These are phyloP conservation scores for Leptura quadrifasciata DNA, from an alignment of 2,888 invertebrate species.

Conservation along the genomic window DNA sequence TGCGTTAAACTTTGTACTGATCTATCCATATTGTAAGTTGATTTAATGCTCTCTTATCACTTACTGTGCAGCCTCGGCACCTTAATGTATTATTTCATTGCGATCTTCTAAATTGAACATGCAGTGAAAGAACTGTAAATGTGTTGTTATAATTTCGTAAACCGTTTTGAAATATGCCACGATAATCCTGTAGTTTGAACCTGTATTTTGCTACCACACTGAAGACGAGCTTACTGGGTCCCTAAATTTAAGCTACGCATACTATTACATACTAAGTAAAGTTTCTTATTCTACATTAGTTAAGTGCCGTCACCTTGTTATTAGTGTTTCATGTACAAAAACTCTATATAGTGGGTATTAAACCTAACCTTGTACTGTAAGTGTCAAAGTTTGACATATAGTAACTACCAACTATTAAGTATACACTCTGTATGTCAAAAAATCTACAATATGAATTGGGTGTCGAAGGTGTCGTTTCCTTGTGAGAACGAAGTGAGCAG, in stretches of 20 bases:
- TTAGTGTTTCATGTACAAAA: constrained; percentile 73
- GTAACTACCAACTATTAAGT: constrained; percentile 69
- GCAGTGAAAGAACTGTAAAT: constrained; percentile 23
- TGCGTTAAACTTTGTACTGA: neutral
- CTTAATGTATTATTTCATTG: constrained; percentile 28
- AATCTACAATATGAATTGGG: constrained; percentile 61
- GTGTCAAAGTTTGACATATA: constrained; percentile 68
- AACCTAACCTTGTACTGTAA: constrained; percentile 72
- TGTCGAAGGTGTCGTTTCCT: constrained; percentile 46
- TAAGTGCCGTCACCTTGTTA: constrained; percentile 73
- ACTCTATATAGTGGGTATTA: constrained; percentile 69
- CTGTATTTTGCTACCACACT: constrained; percentile 72
- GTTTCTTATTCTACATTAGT: constrained; percentile 71
- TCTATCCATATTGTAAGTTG: too few species aligned
- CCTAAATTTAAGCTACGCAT: constrained; percentile 65
- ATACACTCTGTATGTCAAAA: constrained; percentile 66
- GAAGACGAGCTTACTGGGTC: constrained; percentile 69
- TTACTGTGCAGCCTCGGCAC: neutral
- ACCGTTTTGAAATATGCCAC: constrained; percentile 71
- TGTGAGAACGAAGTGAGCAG: constrained; percentile 31
- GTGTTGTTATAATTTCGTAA: constrained; percentile 50
- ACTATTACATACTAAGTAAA: constrained; percentile 69
- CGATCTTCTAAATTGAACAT: constrained; percentile 12
- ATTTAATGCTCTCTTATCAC: too few species aligned
- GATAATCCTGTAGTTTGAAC: constrained; percentile 68